A percentile compares a stretch with the other conserved stretches of the same genome.
These are phyloP conservation scores for Amphipyra berbera DNA, from an alignment of 2,888 invertebrate species.

Conservation along the genomic window DNA sequence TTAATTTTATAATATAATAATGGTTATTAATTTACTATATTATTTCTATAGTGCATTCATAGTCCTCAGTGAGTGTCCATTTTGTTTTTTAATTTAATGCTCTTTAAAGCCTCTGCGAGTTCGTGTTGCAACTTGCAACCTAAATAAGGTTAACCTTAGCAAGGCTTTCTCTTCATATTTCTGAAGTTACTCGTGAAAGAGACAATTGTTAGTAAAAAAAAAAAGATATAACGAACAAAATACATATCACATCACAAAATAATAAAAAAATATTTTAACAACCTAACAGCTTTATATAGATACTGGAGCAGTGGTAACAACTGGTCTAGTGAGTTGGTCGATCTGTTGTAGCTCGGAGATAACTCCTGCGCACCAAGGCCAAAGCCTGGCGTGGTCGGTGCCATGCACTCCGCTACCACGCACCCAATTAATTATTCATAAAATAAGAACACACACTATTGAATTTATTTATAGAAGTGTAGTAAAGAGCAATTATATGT, in stretches of 20 bases:
- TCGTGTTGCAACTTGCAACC: no score
- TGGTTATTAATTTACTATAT: no score
- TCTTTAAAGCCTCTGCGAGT: no score
- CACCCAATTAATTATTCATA: constrained; percentile 32
- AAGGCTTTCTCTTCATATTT: no score
- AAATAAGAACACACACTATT: constrained; percentile 22
- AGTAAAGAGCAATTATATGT: constrained; percentile 7
- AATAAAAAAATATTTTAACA: not conserved
- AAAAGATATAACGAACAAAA: no score
- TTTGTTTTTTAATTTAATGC: no score
- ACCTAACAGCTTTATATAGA: constrained; percentile 28
- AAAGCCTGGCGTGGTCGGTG: constrained; percentile 37
- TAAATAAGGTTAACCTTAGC: no score
- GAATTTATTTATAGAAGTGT: constrained; percentile 28
- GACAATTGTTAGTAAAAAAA: no score
- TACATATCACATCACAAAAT: not conserved
- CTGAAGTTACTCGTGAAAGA: no score
- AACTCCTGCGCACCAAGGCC: constrained; percentile 53
- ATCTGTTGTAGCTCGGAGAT: constrained; percentile 48
- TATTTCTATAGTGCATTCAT: no score
- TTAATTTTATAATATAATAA: no score
- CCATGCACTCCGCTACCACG: constrained; percentile 56
- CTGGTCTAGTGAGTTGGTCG: constrained; percentile 63
- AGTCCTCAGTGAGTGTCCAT: no score
- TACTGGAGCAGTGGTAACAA: constrained; percentile 40